phyloP scores from a whole-genome alignment of 2,888 invertebrate species.

The Drosophila ezoana region DNA sequence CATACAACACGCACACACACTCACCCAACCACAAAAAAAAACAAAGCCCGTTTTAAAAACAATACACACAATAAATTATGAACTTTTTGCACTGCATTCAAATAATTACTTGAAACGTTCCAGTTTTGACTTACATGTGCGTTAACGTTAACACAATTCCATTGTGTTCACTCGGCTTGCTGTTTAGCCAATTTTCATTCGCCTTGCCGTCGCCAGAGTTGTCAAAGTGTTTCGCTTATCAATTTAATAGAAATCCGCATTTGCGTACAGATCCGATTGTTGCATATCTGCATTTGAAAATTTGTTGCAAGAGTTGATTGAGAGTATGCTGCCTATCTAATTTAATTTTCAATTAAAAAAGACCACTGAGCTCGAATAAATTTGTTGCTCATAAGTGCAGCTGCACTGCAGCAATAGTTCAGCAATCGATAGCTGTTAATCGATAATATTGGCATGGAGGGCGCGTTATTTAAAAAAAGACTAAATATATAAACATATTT shows the following conservation, averaged over 20 bases:
- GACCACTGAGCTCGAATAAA: neutral
- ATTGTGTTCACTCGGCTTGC: slow-evolving; percentile 59
- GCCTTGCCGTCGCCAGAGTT: slow-evolving; percentile 59
- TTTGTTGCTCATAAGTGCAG: neutral
- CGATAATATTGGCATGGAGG: neutral
- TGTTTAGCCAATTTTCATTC: slow-evolving; percentile 58
- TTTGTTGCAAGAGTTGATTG: neutral
- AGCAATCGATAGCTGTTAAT: slow-evolving; percentile 7
- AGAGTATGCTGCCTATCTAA: too few relatives aligned
- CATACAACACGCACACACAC: slow-evolving; percentile 39
- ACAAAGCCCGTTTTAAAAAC: slow-evolving; percentile 51
- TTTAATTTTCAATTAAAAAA: neutral
- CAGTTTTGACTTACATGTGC: slow-evolving; percentile 62
- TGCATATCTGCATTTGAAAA: slow-evolving; percentile 3
- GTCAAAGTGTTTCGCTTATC: slow-evolving; percentile 26
- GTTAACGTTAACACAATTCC: slow-evolving; percentile 72
- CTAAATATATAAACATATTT: neutral
- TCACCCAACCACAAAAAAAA: slow-evolving; percentile 52
- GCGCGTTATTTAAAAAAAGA: slow-evolving; percentile 2
- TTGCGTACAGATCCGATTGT: slow-evolving; percentile 29
- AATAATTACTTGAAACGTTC: neutral
- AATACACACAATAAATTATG: slow-evolving; percentile 23
- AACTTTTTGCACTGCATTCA: slow-evolving; percentile 25
- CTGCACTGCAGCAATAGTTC: neutral
- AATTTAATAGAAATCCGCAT: slow-evolving; percentile 29